A percentile compares a stretch with the other conserved stretches of the same genome.
Conservation (phyloP, 2,113 vertebrate genomes). For the Megaceryle torquata region DNA sequence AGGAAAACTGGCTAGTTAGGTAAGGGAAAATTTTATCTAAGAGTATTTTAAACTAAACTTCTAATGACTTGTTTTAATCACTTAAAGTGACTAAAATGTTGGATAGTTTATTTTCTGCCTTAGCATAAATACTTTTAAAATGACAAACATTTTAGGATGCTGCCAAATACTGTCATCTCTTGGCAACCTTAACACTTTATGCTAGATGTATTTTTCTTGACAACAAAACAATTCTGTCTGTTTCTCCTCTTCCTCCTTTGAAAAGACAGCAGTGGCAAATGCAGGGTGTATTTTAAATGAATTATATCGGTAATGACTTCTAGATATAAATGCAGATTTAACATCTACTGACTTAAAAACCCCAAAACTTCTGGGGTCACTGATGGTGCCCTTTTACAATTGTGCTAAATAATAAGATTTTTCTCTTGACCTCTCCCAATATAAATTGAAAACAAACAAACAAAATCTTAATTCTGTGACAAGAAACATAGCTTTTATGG, state of each 20-base stretch:
- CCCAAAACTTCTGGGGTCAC: background rate
- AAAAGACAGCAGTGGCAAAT: conserved; percentile 63
- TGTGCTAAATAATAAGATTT: conserved; percentile 35
- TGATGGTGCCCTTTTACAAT: background rate
- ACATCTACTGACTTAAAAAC: background rate
- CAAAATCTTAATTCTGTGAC: background rate
- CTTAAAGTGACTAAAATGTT: conserved; percentile 74
- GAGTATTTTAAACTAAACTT: conserved; percentile 57
- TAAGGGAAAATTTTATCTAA: conserved; percentile 48
- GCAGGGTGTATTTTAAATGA: conserved; percentile 53
- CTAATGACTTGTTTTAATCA: conserved; percentile 71
- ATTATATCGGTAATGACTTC: conserved; percentile 43
- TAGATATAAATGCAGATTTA: conserved; percentile 46
- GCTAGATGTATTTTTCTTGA: conserved; percentile 80
- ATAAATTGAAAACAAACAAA: background rate
- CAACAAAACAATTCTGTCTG: conserved; percentile 72
- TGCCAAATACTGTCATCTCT: conserved; percentile 90
- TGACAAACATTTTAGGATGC: conserved; percentile 88
- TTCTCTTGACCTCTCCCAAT: conserved; percentile 10
- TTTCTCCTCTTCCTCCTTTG: conserved; percentile 42
- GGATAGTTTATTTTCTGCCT: conserved; percentile 87
- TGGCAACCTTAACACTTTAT: conserved; percentile 76
- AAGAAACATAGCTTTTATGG: conserved; percentile 25
- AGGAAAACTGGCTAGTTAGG: conserved; percentile 10
- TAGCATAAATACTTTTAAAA: conserved; percentile 92